Percentiles rank a stretch among this genome's conserved stretches.
phyloP scores from a whole-genome alignment of 2,113 vertebrate genomes.

The Cyprinodon brontotheroides region DNA sequence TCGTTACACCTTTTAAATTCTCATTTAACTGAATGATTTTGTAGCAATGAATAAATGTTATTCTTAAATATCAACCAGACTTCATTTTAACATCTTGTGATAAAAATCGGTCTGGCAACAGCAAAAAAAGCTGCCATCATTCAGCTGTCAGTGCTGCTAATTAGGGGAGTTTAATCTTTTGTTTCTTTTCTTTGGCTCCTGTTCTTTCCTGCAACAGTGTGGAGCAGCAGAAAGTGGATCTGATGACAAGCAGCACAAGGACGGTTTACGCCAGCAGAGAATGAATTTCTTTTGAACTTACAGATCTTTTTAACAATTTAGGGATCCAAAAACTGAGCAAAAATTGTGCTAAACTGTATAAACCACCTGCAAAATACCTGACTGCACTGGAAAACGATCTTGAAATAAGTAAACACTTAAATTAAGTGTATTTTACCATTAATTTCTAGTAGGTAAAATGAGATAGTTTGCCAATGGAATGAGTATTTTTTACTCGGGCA shows the following conservation, averaged over 20 bases:
- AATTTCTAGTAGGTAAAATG: no score
- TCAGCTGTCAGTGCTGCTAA: conserved; percentile 62
- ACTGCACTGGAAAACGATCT: background rate
- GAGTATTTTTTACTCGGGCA: no score
- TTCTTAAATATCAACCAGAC: background rate
- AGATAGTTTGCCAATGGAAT: no score
- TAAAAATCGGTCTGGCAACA: conserved; percentile 9
- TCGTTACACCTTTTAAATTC: background rate
- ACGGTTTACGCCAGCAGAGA: conserved; percentile 1
- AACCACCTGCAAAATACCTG: no score
- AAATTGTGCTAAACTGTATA: background rate
- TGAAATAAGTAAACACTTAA: no score
- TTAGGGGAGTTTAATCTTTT: conserved; percentile 44
- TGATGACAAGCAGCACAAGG: background rate
- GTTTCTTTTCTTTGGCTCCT: conserved; percentile 53
- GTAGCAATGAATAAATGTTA: background rate
- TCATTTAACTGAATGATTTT: background rate
- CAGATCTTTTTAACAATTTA: background rate
- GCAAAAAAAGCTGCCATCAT: conserved; percentile 23
- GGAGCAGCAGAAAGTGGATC: conserved; percentile 44
- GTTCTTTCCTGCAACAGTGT: conserved; percentile 28
- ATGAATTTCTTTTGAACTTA: background rate
- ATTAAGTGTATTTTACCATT: no score
- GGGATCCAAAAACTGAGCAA: background rate
- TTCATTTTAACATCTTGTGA: conserved; percentile 3